These are phyloP conservation scores for Cinara cedri DNA, from an alignment of 2,888 invertebrate species.

Conservation along the genomic window DNA sequence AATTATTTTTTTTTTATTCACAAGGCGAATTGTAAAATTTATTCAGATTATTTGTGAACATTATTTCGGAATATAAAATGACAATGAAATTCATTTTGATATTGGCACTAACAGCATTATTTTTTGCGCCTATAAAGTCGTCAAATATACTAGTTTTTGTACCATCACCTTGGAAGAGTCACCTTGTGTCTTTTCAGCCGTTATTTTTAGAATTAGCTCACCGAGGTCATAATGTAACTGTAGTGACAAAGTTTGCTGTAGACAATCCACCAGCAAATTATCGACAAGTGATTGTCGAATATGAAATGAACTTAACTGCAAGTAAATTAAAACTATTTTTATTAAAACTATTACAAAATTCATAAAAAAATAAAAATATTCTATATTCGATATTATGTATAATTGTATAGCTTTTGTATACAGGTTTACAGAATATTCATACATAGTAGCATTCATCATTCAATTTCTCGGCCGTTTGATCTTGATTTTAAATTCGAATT, in stretches of 20 bases:
- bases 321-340: neutral
- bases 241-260: neutral
- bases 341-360: neutral
- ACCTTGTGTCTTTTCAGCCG: constrained; percentile 29
- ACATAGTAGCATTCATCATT: too few species aligned
- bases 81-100: constrained; percentile 1
- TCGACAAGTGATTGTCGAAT: constrained; percentile 25
- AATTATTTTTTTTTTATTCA: too few species aligned
- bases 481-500: too few species aligned
- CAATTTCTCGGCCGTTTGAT: too few species aligned
- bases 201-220: constrained; percentile 45
- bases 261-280: constrained; percentile 22
- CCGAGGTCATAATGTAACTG: constrained; percentile 40
- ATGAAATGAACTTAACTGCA: neutral
- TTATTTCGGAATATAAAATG: neutral
- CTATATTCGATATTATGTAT: too few species aligned
- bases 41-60: neutral
- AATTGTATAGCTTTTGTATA: too few species aligned
- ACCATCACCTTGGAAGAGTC: constrained; percentile 50
- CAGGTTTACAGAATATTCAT: too few species aligned
- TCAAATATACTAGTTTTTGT: constrained; percentile 38
- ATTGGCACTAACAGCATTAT: neutral
- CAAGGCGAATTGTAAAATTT: too few species aligned
- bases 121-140: neutral
- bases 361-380: too few species aligned